These are phyloP conservation scores for Synanceia verrucosa DNA, from an alignment of 2,797 vertebrate genomes.

Conservation along the genomic window DNA sequence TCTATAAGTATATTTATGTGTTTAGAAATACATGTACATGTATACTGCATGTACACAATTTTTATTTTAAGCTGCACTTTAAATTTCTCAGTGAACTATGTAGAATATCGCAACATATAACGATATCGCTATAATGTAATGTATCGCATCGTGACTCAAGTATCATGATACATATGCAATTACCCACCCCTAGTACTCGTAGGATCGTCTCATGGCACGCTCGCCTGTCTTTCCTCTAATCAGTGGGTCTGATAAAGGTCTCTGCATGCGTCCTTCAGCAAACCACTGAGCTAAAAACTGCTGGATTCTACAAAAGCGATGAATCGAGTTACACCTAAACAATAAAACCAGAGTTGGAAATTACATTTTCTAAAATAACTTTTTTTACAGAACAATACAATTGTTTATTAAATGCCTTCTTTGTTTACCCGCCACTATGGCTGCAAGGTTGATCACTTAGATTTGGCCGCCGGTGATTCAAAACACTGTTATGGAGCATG, in stretches of 20 bases:
- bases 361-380: not conserved
- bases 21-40: too few species aligned
- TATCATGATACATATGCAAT: too few species aligned
- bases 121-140: too few species aligned
- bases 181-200: too few species aligned
- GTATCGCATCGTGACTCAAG: too few species aligned
- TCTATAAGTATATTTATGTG: too few species aligned
- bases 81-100: too few species aligned
- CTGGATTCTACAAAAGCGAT: not conserved
- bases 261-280: conserved; percentile 35
- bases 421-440: not conserved
- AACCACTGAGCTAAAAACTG: conserved; percentile 6
- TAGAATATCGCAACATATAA: too few species aligned
- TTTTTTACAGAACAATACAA: not conserved
- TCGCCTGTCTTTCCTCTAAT: conserved; percentile 1
- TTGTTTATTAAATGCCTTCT: not conserved
- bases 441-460: not conserved
- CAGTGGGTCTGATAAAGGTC: not conserved
- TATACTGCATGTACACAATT: too few species aligned
- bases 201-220: conserved; percentile 13
- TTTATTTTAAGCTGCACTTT: too few species aligned
- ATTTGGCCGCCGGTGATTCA: not conserved
- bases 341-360: not conserved
- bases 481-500: not conserved
- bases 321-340: not conserved